Percentiles rank a stretch among this genome's conserved stretches.
phyloP scores from a whole-genome alignment of 2,797 vertebrate genomes.

The Melanogrammus aeglefinus region DNA sequence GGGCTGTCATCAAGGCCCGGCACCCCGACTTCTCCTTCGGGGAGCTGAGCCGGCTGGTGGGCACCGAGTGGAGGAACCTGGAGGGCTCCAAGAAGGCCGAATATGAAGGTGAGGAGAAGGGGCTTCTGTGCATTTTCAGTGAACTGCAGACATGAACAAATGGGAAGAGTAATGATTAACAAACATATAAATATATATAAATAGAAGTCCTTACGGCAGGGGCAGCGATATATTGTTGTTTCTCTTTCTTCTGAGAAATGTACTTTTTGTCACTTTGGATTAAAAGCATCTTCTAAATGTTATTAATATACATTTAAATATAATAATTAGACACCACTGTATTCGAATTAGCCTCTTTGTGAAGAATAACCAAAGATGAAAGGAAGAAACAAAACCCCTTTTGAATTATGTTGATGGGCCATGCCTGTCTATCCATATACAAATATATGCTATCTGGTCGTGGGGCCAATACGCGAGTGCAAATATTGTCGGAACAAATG shows the following conservation, averaged over 20 bases:
- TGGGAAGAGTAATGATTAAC: no score
- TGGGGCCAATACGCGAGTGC: no score
- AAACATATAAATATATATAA: no score
- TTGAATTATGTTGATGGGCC: neutral
- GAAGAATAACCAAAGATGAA: neutral
- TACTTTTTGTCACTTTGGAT: no score
- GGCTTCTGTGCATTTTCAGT: neutral
- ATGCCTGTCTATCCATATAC: no score
- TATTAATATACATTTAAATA: no score
- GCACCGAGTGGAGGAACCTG: slow-evolving; percentile 98
- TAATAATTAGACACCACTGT: neutral
- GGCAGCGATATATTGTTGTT: no score
- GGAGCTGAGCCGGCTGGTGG: slow-evolving; percentile 96
- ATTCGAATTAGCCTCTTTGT: neutral
- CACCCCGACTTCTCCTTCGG: slow-evolving; percentile 98
- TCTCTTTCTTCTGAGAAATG: no score
- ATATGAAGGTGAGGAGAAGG: slow-evolving; percentile 87
- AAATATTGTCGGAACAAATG: neutral
- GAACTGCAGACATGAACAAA: neutral
- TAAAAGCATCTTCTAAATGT: no score
- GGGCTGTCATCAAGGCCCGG: slow-evolving; percentile 95
- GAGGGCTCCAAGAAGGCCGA: slow-evolving; percentile 94
- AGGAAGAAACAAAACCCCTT: neutral
- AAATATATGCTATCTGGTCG: neutral
- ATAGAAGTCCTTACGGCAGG: no score